Conservation (phyloP, 2,113 vertebrate genomes). For the Cottus gobio region DNA sequence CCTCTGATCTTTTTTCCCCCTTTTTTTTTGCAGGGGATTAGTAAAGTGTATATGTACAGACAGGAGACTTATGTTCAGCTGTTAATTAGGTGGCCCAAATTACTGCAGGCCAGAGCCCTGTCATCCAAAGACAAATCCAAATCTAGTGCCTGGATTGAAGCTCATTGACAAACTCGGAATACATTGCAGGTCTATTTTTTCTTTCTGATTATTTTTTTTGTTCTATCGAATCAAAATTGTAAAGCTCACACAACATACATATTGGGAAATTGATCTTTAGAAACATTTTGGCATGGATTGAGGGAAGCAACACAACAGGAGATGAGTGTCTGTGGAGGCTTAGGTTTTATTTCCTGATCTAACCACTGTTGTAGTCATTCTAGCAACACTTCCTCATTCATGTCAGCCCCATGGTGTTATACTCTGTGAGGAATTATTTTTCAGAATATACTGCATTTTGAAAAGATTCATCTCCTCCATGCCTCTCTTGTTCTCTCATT, state of each 20-base stretch:
- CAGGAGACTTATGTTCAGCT: slow-evolving; percentile 39
- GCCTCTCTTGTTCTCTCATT: slow-evolving; percentile 43
- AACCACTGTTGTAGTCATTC: slow-evolving; percentile 52
- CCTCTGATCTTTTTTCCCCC: slow-evolving; percentile 44
- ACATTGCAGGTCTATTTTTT: slow-evolving; percentile 5
- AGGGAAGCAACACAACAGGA: slow-evolving; percentile 30
- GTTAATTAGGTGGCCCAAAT: slow-evolving; percentile 28
- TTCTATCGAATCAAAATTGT: slow-evolving; percentile 23
- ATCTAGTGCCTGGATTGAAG: slow-evolving; percentile 16
- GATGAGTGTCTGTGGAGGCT: slow-evolving; percentile 46
- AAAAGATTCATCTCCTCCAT: slow-evolving; percentile 63
- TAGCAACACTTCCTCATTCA: slow-evolving; percentile 67
- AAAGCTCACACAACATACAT: slow-evolving; percentile 25
- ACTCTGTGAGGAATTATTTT: slow-evolving; percentile 67
- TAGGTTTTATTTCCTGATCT: slow-evolving; percentile 56
- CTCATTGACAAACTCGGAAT: neutral
- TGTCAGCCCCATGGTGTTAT: slow-evolving; percentile 66
- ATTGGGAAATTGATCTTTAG: slow-evolving; percentile 49
- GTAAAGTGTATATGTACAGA: slow-evolving; percentile 51
- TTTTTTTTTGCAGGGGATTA: slow-evolving; percentile 31
- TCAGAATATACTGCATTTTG: slow-evolving; percentile 70
- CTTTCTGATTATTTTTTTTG: slow-evolving; percentile 1
- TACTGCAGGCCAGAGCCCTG: neutral
- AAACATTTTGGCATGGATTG: slow-evolving; percentile 16
- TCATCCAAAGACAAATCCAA: slow-evolving; percentile 13